Evolutionary conservation across 2,888 invertebrate genomes (phyloP), one percentile per base, ranked within the genome.

Genomic region (Syrphus vitripennis): DNA sequence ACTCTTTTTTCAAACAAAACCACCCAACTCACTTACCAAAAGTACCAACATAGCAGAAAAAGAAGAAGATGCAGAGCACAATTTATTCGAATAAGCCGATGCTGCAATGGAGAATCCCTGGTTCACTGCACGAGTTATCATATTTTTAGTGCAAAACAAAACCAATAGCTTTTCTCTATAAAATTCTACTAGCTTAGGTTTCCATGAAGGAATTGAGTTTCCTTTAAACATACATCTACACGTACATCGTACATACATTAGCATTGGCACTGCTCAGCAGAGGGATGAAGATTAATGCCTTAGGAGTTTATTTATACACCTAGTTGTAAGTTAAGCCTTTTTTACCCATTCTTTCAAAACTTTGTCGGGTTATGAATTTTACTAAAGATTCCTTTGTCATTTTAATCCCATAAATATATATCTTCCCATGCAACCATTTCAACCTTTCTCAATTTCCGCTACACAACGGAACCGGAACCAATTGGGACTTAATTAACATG

Each of bases 401-500:
- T 74, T 79, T 70, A 72, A 71, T 75, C 78, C 65, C 24, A 12
- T 53, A n/a, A n/a, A n/a, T n/a, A n/a, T n/a, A n/a, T n/a, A n/a
- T n/a, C n/a, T n/a, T n/a, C n/a, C 7, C n/a, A n/a, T 31, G 21
- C 2, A 37, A 59, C 21, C 2, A 1, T 29, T 29, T 53, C 1
- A 26, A 40, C 4, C n/a, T 24, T 5, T 9, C 61, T 40, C 9
- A 69, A 53, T 63, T 26, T 40, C 59, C 37, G 19, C 26, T 10
- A n/a, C 37, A n/a, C 45, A n/a, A 29, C 16, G 26, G 37, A 48
- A 29, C 42, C 78, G 63, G 40, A 59, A 75, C 29, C 75, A 57
- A 83, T 83, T 75, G 57, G 34, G 70, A 59, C 57, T 42, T 65
- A 83, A 80, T 80, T 76, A 80, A 80, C 80, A 83, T 21, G 48